A percentile compares a stretch with the other conserved stretches of the same genome.
Evolutionary conservation across 2,113 vertebrate genomes (phyloP).

Genomic region (Rhinichthys klamathensis): DNA sequence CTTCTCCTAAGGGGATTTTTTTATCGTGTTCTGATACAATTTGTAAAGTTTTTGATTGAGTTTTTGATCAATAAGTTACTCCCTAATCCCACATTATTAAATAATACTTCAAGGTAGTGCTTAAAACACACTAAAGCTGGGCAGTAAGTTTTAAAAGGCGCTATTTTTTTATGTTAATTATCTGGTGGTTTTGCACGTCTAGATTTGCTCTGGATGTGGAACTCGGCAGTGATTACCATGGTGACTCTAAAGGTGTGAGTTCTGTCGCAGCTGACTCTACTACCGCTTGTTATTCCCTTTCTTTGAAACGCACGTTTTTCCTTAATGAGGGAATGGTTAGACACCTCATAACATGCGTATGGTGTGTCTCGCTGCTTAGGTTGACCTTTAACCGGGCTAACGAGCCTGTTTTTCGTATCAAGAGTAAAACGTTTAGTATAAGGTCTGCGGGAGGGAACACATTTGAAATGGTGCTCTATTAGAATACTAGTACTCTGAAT

Average conservation of each 20-base stretch:
- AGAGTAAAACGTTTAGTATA: background rate
- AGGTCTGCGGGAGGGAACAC: background rate
- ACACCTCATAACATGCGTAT: background rate
- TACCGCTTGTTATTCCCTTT: constrained; percentile 32
- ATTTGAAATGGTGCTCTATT: background rate
- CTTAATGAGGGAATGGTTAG: constrained; percentile 41
- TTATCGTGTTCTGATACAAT: background rate
- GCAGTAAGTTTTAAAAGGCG: background rate
- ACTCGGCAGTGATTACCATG: constrained; percentile 29
- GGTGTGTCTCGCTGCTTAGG: background rate
- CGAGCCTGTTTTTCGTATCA: constrained; percentile 15
- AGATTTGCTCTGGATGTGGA: background rate
- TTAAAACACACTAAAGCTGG: background rate
- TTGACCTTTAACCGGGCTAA: constrained; percentile 19
- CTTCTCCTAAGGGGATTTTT: background rate
- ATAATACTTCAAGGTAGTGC: background rate
- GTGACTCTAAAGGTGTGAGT: constrained; percentile 33
- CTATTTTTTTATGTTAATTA: constrained; percentile 17
- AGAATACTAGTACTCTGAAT: background rate
- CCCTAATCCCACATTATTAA: background rate
- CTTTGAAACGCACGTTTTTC: background rate
- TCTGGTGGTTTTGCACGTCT: background rate
- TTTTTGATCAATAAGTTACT: background rate
- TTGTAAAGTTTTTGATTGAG: background rate
- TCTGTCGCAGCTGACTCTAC: constrained; percentile 31